These are phyloP conservation scores for Aurelia coerulea DNA, from an alignment of 30 jellyfish, hydroid and myxozoan genomes.

Conservation along the genomic window DNA sequence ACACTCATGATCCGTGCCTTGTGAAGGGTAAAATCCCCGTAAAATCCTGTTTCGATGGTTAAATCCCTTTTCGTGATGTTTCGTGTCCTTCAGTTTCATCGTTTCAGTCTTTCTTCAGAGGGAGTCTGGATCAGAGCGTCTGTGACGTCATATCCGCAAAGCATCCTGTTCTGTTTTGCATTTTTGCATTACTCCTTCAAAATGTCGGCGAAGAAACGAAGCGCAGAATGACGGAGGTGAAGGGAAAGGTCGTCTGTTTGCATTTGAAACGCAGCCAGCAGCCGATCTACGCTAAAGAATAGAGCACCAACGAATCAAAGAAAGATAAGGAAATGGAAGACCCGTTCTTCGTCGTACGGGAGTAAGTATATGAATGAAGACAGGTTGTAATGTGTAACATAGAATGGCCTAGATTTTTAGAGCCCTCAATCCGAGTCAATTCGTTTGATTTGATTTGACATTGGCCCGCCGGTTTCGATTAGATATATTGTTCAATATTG, in stretches of 20 bases:
- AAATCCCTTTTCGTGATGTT: no score
- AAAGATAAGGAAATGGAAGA: constrained; percentile 77
- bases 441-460: background rate
- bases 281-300: background rate
- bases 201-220: constrained; percentile 31
- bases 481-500: no score
- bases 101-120: background rate
- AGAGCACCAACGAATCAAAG: background rate
- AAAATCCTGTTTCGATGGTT: no score
- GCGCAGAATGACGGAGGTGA: constrained; percentile 8
- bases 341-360: constrained; percentile 95
- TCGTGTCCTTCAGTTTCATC: no score
- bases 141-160: constrained; percentile 56
- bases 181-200: background rate
- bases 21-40: no score
- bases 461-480: no score
- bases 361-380: constrained; percentile 50
- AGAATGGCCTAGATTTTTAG: no score
- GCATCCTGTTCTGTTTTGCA: constrained; percentile 23
- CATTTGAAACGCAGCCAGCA: background rate
- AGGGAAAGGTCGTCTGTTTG: background rate
- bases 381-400: no score
- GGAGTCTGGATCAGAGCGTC: constrained; percentile 7
- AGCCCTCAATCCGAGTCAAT: no score
- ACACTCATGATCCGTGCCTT: no score